Percentiles rank a stretch among this genome's conserved stretches.
Evolutionary conservation across 1,140 invertebrate genomes (phyloP).

Genomic region (Drosophila obscura): DNA sequence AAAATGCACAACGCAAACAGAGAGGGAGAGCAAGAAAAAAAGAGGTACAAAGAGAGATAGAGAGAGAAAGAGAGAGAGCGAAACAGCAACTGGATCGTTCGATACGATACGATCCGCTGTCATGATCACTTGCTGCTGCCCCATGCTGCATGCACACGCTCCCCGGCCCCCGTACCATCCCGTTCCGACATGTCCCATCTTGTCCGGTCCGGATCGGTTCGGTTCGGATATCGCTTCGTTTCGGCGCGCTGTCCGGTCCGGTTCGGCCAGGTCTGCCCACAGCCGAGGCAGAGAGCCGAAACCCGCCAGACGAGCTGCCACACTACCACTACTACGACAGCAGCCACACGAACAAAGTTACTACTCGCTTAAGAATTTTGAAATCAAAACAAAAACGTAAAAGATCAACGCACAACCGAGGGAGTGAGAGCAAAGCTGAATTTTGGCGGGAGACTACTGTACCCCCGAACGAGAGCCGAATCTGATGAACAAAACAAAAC

Average conservation of each 20-base stretch:
- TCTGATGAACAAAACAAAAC: constrained; percentile 77
- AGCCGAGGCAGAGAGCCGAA: constrained; percentile 9
- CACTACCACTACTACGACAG: constrained; percentile 33
- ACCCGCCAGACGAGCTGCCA: constrained; percentile 43
- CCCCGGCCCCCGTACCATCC: too few relatives aligned
- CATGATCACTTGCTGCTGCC: constrained; percentile 27
- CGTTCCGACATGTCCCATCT: too few relatives aligned
- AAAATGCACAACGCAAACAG: constrained; percentile 65
- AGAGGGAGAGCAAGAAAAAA: constrained; percentile 12
- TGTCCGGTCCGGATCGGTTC: constrained; percentile 7
- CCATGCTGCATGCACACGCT: not conserved
- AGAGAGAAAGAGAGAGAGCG: constrained; percentile 17
- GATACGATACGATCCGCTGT: constrained; percentile 7
- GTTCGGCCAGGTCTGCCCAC: constrained; percentile 36
- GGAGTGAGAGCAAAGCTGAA: constrained; percentile 65
- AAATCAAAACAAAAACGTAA: constrained; percentile 83
- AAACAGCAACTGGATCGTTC: constrained; percentile 9
- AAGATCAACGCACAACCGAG: constrained; percentile 76
- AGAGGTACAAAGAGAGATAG: too few relatives aligned
- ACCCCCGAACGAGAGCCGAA: constrained; percentile 61
- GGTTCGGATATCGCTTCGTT: constrained; percentile 2
- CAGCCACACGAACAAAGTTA: constrained; percentile 12
- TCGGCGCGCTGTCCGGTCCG: constrained; percentile 18
- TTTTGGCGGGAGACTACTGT: constrained; percentile 82
- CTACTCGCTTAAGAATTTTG: constrained; percentile 65